phyloP scores from a whole-genome alignment of 2,888 invertebrate species.

The Trissolcus japonicus region DNA sequence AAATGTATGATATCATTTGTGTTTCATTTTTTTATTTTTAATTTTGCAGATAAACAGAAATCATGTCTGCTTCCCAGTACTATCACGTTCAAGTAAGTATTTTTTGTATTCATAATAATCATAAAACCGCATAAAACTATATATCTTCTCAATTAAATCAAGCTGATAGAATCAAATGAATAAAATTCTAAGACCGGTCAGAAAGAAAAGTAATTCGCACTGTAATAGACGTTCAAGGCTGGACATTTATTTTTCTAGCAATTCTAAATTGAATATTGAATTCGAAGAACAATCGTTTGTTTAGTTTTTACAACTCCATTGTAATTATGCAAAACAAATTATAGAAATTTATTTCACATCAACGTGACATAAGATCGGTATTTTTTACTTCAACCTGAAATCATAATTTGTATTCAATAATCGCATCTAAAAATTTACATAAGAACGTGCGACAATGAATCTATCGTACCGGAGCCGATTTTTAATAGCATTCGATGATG shows the following conservation, averaged over 20 bases:
- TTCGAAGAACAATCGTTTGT: too few relatives aligned
- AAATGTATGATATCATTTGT: neutral
- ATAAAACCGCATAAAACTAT: neutral
- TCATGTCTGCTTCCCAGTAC: conserved; percentile 29
- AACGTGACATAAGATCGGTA: neutral
- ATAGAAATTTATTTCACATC: neutral
- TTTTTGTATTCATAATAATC: neutral
- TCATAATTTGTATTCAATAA: conserved; percentile 11
- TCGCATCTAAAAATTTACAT: neutral
- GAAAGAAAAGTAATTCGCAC: neutral
- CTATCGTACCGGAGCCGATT: neutral
- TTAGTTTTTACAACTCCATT: neutral
- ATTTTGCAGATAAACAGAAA: neutral
- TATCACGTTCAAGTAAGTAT: conserved; percentile 32
- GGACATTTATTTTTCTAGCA: neutral
- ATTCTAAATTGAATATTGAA: too few relatives aligned
- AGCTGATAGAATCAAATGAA: neutral
- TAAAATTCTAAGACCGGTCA: neutral
- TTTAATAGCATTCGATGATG: neutral
- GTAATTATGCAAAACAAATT: neutral
- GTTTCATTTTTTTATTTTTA: conserved; percentile 1
- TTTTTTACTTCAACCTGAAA: conserved; percentile 1
- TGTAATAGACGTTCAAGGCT: neutral
- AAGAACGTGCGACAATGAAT: neutral
- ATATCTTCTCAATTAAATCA: neutral